phyloP scores from a whole-genome alignment of 1,140 invertebrate genomes.

The Centruroides vittatus region DNA sequence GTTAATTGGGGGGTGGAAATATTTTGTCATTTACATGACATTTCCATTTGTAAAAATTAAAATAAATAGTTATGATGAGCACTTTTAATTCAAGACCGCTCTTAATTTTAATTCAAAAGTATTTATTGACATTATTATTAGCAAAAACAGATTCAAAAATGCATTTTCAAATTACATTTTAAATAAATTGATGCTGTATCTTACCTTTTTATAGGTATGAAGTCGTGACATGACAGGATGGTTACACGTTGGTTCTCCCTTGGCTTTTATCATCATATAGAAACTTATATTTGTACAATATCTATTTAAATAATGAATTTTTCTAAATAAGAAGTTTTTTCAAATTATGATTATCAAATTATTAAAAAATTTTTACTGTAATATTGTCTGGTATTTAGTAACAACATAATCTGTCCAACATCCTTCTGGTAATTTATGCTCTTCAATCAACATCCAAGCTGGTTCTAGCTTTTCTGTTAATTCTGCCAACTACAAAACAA shows the following conservation, averaged over 20 bases:
- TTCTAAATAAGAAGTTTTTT: slow-evolving; percentile 6
- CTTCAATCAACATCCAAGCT: slow-evolving; percentile 35
- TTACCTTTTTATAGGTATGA: slow-evolving; percentile 49
- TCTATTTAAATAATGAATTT: slow-evolving; percentile 29
- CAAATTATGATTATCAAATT: not conserved
- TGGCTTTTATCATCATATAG: slow-evolving; percentile 64
- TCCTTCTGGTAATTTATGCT: slow-evolving; percentile 4
- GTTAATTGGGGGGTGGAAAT: no score
- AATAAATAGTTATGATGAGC: no score
- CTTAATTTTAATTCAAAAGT: no score
- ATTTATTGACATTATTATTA: no score
- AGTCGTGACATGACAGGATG: slow-evolving; percentile 76
- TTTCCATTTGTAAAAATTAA: no score
- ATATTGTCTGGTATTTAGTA: slow-evolving; percentile 8
- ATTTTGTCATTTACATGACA: no score
- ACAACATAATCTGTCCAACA: slow-evolving; percentile 2
- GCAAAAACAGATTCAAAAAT: no score
- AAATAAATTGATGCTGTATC: no score
- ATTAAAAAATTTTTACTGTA: slow-evolving; percentile 10
- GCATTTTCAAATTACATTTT: no score
- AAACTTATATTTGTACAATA: slow-evolving; percentile 75
- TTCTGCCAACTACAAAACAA: slow-evolving; percentile 34
- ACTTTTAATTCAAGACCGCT: no score
- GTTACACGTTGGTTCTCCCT: slow-evolving; percentile 46
- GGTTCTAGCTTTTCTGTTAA: slow-evolving; percentile 31